A percentile compares a stretch with the other conserved stretches of the same genome.
Evolutionary conservation across 2,888 invertebrate species (phyloP).

Genomic region (Leptopilina drosophilae): DNA sequence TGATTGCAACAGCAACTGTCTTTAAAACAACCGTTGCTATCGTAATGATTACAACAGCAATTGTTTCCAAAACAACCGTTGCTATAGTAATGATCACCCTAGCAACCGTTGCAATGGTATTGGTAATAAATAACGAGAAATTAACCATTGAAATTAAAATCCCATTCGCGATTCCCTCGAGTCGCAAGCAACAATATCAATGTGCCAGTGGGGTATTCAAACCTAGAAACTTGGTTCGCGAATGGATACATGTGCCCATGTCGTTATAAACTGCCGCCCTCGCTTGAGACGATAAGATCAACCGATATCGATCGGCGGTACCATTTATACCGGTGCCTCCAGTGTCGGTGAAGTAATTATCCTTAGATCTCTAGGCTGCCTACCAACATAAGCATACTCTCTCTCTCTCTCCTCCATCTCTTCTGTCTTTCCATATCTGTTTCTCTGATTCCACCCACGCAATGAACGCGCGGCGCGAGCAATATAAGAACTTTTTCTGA

Average conservation of each 20-base stretch:
- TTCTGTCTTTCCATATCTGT: constrained; percentile 34
- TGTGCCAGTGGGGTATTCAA: not conserved
- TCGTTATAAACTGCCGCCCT: constrained; percentile 39
- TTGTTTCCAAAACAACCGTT: too few species aligned
- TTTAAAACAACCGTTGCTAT: too few species aligned
- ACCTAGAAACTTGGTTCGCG: constrained; percentile 23
- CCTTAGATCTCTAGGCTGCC: constrained; percentile 41
- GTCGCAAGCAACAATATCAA: not conserved
- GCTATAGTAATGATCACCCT: too few species aligned
- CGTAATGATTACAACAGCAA: too few species aligned
- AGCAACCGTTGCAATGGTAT: too few species aligned
- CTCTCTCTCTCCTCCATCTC: not conserved
- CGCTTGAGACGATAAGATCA: constrained; percentile 38
- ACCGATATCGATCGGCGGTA: constrained; percentile 29
- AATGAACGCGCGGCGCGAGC: not conserved
- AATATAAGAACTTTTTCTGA: constrained; percentile 15
- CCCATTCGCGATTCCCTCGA: constrained; percentile 3
- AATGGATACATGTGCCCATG: constrained; percentile 31
- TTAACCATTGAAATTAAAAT: constrained; percentile 22
- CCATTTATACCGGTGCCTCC: constrained; percentile 38
- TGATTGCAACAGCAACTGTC: too few species aligned
- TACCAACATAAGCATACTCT: constrained; percentile 38
- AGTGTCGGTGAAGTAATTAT: constrained; percentile 39
- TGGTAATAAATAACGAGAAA: constrained; percentile 13
- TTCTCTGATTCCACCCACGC: constrained; percentile 38